Conservation (phyloP, 2,888 invertebrate species). For the Neoascia interrupta region DNA sequence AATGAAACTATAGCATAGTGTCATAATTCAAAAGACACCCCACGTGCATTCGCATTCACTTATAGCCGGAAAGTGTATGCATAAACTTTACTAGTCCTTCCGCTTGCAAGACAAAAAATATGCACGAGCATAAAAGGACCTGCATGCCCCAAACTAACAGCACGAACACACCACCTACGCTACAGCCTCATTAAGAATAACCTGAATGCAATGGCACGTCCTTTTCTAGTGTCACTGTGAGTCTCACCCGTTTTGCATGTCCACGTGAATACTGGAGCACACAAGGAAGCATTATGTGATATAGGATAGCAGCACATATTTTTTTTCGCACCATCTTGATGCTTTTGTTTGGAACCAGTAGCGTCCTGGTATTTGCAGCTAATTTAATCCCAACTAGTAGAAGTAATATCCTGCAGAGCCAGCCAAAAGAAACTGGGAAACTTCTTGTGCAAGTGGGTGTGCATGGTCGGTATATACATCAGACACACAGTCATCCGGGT, state of each 20-base stretch:
- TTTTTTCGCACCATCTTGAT: neutral
- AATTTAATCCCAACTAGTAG: slow-evolving; percentile 48
- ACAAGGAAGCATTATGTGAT: slow-evolving; percentile 26
- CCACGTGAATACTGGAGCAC: slow-evolving; percentile 26
- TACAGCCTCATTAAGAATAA: slow-evolving; percentile 29
- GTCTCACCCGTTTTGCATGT: slow-evolving; percentile 17
- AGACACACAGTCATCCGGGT: slow-evolving; percentile 5
- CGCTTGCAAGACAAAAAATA: no score
- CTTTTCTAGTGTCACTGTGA: slow-evolving; percentile 14
- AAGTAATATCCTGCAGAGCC: slow-evolving; percentile 30
- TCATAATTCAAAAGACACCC: no score
- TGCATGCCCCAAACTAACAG: slow-evolving; percentile 13
- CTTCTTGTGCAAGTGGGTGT: slow-evolving; percentile 30
- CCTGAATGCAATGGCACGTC: slow-evolving; percentile 49
- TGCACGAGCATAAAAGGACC: slow-evolving; percentile 17
- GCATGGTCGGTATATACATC: no score
- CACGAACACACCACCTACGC: slow-evolving; percentile 3
- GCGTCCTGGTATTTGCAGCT: slow-evolving; percentile 6
- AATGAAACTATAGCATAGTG: no score
- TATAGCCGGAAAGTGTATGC: no score
- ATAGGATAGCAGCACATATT: no score
- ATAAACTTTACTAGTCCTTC: no score
- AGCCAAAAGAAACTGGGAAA: slow-evolving; percentile 1
- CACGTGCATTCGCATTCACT: no score
- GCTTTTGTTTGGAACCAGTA: slow-evolving; percentile 6